A percentile compares a stretch with the other conserved stretches of the same genome.
phyloP scores from a whole-genome alignment of 64 coral and sea anemone species.

The Acropora yongei region DNA sequence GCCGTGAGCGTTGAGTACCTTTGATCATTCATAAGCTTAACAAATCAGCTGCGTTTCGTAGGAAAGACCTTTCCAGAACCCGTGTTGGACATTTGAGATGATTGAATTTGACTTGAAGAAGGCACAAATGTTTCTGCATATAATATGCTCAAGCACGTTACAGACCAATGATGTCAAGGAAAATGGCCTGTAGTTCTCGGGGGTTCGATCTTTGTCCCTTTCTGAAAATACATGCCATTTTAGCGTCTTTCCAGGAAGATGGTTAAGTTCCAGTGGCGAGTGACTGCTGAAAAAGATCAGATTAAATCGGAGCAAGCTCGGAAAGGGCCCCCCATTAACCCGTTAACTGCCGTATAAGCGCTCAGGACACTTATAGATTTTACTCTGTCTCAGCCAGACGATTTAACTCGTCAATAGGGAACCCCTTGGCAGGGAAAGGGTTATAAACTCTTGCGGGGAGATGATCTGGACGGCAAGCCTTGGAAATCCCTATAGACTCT shows the following conservation, averaged over 20 bases:
- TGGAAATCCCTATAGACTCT: neutral
- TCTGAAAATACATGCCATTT: conserved; percentile 10
- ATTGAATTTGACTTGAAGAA: neutral
- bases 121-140: neutral
- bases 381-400: too few relatives aligned
- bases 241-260: conserved; percentile 17
- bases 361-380: too few relatives aligned
- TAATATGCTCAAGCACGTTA: neutral
- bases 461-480: conserved; percentile 19
- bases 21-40: too few relatives aligned
- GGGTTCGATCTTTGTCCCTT: neutral
- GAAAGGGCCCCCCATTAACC: neutral
- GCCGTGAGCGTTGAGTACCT: too few relatives aligned
- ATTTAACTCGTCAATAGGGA: too few relatives aligned
- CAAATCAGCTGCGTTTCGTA: neutral
- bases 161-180: neutral
- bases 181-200: neutral
- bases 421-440: too few relatives aligned
- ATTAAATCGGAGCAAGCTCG: neutral
- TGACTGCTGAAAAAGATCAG: conserved; percentile 38
- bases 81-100: neutral
- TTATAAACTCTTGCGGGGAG: conserved; percentile 9
- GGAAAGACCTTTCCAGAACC: neutral
- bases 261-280: neutral
- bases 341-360: too few relatives aligned